Evolutionary conservation across 1,140 invertebrate genomes (phyloP).

Genomic region (Brachionus angularis): DNA sequence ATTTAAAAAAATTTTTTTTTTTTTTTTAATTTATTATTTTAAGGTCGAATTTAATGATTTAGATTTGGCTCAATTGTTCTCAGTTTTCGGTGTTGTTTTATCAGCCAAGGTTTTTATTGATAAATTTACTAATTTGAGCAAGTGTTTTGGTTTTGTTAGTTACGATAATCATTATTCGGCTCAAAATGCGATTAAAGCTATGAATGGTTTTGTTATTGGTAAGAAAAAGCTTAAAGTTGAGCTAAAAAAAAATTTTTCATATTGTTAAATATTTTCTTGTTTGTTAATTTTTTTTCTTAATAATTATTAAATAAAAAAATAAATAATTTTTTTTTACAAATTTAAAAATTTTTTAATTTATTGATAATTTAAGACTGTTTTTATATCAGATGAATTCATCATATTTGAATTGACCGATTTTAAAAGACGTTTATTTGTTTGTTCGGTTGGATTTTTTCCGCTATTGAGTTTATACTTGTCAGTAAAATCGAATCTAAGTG

Average conservation of each 20-base stretch:
- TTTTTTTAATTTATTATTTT: constrained; percentile 2
- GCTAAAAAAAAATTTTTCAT: constrained; percentile 71
- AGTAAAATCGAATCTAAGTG: background rate
- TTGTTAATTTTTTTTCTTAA: too few relatives aligned
- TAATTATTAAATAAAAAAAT: too few relatives aligned
- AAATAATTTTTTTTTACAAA: background rate
- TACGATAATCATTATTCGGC: constrained; percentile 88
- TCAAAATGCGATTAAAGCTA: constrained; percentile 87
- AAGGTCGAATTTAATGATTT: constrained; percentile 36
- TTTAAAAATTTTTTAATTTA: constrained; percentile 5
- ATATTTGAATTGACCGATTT: constrained; percentile 9
- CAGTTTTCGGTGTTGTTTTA: constrained; percentile 22
- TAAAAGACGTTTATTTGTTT: background rate
- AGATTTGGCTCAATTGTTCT: constrained; percentile 40
- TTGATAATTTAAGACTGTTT: constrained; percentile 5
- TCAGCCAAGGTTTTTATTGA: constrained; percentile 43
- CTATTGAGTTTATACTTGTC: constrained; percentile 13
- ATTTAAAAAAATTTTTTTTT: background rate
- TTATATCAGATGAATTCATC: constrained; percentile 15
- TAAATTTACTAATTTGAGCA: constrained; percentile 24
- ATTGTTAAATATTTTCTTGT: too few relatives aligned
- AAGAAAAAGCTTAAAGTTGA: constrained; percentile 95
- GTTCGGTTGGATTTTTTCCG: background rate
- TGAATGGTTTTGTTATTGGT: constrained; percentile 94
- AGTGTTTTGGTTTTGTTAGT: constrained; percentile 74